phyloP scores from a whole-genome alignment of 2,888 invertebrate species.

The Micropterix aruncella region DNA sequence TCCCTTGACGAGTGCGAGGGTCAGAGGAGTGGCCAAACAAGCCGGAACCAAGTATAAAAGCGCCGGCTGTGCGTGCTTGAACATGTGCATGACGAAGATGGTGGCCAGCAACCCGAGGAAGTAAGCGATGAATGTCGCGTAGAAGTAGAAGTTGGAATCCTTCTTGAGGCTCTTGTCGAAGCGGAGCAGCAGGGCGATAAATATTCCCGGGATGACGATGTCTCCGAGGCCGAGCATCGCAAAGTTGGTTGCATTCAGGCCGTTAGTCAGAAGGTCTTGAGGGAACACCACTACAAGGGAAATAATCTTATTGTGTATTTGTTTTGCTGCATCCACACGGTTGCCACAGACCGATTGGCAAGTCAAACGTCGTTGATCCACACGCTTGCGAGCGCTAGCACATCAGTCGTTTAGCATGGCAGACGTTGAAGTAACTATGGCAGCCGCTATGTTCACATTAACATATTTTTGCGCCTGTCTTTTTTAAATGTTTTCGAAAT shows the following conservation, averaged over 20 bases:
- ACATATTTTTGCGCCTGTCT: slow-evolving; percentile 1
- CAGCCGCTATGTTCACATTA: too few relatives aligned
- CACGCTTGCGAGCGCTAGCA: slow-evolving; percentile 2
- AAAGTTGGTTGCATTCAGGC: slow-evolving; percentile 82
- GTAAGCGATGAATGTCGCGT: slow-evolving; percentile 84
- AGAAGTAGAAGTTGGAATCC: slow-evolving; percentile 76
- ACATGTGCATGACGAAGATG: slow-evolving; percentile 95
- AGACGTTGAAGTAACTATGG: too few relatives aligned
- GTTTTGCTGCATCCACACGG: background rate
- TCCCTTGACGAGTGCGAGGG: slow-evolving; percentile 79
- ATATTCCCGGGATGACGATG: slow-evolving; percentile 98
- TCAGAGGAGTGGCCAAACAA: slow-evolving; percentile 80
- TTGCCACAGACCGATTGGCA: background rate
- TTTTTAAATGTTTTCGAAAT: too few relatives aligned
- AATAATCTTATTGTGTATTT: slow-evolving; percentile 1
- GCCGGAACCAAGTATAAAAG: slow-evolving; percentile 93
- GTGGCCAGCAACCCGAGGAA: slow-evolving; percentile 86
- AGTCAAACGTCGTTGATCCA: background rate
- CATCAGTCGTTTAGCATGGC: slow-evolving; percentile 7
- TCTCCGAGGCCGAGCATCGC: slow-evolving; percentile 99
- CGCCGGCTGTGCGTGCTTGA: slow-evolving; percentile 97
- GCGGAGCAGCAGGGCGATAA: slow-evolving; percentile 89
- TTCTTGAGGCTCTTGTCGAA: slow-evolving; percentile 85
- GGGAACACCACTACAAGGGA: slow-evolving; percentile 81
- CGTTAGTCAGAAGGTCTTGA: slow-evolving; percentile 90